Conservation (phyloP, 2,797 vertebrate species). For the Spinus pinus region DNA sequence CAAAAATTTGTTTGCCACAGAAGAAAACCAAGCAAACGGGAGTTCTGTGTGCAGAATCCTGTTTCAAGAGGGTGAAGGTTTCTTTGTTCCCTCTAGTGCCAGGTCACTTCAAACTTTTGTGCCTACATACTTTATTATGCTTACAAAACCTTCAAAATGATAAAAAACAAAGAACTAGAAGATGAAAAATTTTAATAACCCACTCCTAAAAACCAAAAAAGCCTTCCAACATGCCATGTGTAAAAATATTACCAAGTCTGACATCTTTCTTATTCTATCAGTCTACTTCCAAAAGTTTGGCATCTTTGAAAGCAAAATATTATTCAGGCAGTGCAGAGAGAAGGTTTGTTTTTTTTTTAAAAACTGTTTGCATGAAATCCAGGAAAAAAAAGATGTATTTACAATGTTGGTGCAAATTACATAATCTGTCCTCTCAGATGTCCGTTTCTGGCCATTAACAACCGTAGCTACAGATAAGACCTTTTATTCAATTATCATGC, state of each 20-base stretch:
- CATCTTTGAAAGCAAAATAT: background rate
- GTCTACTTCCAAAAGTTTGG: background rate
- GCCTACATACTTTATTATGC: background rate
- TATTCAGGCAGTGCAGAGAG: background rate
- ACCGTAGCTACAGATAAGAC: background rate
- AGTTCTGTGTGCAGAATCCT: background rate
- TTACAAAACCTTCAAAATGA: background rate
- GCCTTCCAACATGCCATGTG: background rate
- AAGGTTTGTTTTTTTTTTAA: background rate
- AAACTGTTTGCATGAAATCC: background rate
- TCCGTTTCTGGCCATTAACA: slow-evolving; percentile 16
- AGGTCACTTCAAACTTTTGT: slow-evolving; percentile 1
- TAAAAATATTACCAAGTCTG: background rate
- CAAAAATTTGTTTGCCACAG: slow-evolving; percentile 1
- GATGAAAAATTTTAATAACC: background rate
- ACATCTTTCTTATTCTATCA: background rate
- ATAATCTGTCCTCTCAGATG: background rate
- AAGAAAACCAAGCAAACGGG: background rate
- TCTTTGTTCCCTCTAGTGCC: background rate
- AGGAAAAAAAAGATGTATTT: background rate
- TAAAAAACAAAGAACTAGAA: background rate
- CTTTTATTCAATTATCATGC: background rate
- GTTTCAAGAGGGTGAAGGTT: background rate
- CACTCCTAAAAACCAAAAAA: background rate
- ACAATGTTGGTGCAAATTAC: background rate